Conservation (phyloP, 2,888 invertebrate genomes). For the Stictocephala bisonia region DNA sequence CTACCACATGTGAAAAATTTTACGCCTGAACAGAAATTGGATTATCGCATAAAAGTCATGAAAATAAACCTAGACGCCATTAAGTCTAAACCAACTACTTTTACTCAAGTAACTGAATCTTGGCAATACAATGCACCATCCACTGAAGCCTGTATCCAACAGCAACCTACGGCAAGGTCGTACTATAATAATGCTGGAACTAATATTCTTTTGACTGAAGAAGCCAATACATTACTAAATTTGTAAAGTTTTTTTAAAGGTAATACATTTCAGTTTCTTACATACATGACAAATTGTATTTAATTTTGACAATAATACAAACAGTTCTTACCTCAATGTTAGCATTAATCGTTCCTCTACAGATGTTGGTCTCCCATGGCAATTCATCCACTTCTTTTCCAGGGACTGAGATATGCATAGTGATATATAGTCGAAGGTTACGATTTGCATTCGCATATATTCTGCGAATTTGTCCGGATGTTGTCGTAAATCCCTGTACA, state of each 20-base stretch:
- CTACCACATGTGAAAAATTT: conserved; percentile 6
- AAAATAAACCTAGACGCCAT: conserved; percentile 2
- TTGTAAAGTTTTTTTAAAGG: neutral
- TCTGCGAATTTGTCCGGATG: conserved; percentile 7
- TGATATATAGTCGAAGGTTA: conserved; percentile 13
- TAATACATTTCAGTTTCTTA: conserved; percentile 1
- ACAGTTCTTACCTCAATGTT: conserved; percentile 13
- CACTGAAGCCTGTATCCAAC: conserved; percentile 13
- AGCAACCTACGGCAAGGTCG: conserved; percentile 7
- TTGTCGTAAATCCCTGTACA: conserved; percentile 10
- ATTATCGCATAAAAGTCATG: conserved; percentile 1
- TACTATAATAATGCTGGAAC: conserved; percentile 10
- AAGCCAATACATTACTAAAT: neutral
- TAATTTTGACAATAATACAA: conserved; percentile 9
- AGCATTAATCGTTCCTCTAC: conserved; percentile 13
- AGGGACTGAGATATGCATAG: conserved; percentile 4
- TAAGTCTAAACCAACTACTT: conserved; percentile 9
- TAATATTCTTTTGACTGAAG: conserved; percentile 13
- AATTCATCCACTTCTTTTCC: conserved; percentile 7
- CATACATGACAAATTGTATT: conserved; percentile 5
- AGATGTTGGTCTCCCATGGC: conserved; percentile 5
- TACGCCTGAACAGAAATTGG: conserved; percentile 10
- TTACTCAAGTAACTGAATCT: conserved; percentile 3
- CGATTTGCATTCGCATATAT: conserved; percentile 13
- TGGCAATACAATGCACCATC: conserved; percentile 13